Percentiles rank a stretch among this genome's conserved stretches.
Conservation (phyloP, 2,113 vertebrate species). For the Alouatta palliata region DNA sequence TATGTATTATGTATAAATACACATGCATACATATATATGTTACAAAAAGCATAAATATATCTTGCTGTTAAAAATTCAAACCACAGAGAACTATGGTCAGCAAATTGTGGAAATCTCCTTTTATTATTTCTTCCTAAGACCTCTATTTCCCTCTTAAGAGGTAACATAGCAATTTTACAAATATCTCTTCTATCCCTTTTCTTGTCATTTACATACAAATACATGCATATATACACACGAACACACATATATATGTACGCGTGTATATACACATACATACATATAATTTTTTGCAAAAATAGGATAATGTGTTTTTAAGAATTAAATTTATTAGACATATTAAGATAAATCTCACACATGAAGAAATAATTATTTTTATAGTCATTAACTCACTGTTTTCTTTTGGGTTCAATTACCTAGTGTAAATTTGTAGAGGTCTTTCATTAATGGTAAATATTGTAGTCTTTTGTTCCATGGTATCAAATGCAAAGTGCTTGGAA, state of each 20-base stretch:
- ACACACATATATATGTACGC: background rate
- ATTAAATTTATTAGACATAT: conserved; percentile 21
- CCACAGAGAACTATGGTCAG: background rate
- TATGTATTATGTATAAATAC: background rate
- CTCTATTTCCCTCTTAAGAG: background rate
- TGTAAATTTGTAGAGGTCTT: conserved; percentile 61
- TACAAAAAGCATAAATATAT: background rate
- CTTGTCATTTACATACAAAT: background rate
- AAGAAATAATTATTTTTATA: conserved; percentile 51
- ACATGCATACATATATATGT: background rate
- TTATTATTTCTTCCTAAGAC: background rate
- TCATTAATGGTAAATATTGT: conserved; percentile 52
- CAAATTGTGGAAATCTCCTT: background rate
- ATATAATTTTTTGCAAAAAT: background rate
- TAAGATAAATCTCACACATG: background rate
- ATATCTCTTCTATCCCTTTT: background rate
- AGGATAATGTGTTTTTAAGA: background rate
- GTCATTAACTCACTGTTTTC: conserved; percentile 43
- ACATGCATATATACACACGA: rapidly evolving
- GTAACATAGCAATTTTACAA: background rate
- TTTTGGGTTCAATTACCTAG: conserved; percentile 52
- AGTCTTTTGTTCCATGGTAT: conserved; percentile 22
- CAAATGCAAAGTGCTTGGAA: conserved; percentile 36
- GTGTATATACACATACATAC: background rate
- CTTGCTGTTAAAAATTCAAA: conserved; percentile 37